These are phyloP conservation scores for Balanococcus diminutus DNA, from an alignment of 2,888 invertebrate genomes.

Conservation along the genomic window DNA sequence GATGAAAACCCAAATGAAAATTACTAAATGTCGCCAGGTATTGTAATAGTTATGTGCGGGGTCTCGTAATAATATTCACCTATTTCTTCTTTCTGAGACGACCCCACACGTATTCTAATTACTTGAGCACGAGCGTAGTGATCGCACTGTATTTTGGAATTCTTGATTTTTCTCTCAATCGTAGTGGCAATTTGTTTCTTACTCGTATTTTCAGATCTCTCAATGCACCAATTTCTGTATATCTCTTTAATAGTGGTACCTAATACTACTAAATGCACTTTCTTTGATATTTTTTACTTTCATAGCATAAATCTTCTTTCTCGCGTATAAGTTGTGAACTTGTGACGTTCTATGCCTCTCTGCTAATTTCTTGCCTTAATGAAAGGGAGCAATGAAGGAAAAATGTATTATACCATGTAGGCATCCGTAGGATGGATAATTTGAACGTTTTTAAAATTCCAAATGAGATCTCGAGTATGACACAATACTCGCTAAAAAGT, in stretches of 20 bases:
- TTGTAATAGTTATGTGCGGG: not conserved
- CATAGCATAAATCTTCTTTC: not conserved
- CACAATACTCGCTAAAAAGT: not conserved
- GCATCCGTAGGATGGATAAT: no score
- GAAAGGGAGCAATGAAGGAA: not conserved
- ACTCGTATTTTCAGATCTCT: not conserved
- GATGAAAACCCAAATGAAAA: constrained; percentile 25
- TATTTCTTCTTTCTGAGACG: not conserved
- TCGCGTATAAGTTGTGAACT: not conserved
- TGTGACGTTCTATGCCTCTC: not conserved
- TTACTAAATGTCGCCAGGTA: not conserved
- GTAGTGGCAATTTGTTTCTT: constrained; percentile 42
- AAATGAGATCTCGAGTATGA: not conserved
- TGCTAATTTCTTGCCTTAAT: not conserved
- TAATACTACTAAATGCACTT: not conserved
- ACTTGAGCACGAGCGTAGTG: not conserved
- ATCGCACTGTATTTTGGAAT: constrained; percentile 13
- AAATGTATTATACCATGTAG: not conserved
- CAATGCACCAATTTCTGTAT: not conserved
- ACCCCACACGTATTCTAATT: not conserved
- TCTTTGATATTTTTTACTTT: not conserved
- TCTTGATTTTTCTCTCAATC: not conserved
- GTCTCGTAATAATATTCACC: no score
- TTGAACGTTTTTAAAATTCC: no score
- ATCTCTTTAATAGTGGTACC: not conserved